Base-by-base conservation (phyloP, 2,888 invertebrate genomes). In the Drosophila phalerata region DNA sequence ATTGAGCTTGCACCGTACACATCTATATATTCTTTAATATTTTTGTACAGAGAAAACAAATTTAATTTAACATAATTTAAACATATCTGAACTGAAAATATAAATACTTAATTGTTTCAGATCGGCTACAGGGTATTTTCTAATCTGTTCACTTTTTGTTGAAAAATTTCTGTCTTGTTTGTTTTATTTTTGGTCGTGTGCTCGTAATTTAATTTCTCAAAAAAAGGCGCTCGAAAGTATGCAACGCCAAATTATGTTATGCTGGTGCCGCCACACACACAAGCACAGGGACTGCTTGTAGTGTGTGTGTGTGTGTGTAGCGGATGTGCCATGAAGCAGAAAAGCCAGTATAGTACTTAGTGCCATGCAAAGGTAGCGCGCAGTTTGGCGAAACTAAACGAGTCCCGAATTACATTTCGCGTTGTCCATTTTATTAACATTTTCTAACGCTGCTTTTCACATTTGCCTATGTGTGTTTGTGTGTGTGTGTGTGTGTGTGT, bases 221-320 rank as follows among this genome's bases (percentile, higher is more conserved):
- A 34, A 61, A 49, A 70, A 52, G 58, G 43, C 85, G 58, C 85
- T 77, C 55, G 55, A 83, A 88, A 88, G 87, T 82, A 82, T 86
- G 81, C 81, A 88, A 88, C 80, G 87, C 64, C 53, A 83, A 82
- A 82, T 82, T 86, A 86, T 82, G 84, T 69, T 82, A 52, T 83
- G 73, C 80, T 47, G 38, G 48, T 60, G 61, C 45, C 43, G 43
- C 43, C 30, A 30, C 32, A 48, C 22, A 22, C 22, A 53, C 42
- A 53, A n/a, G 43, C 37, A 22, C 43, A 47, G 15, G 6, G n/a
- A 13, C 32, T 49, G 19, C 3, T 32, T 5, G 15, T 17, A 15
- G n/a, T 30, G 40, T 19, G 58, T 28, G 30, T 63, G 30, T 32
- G 3, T n/a, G 49, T 49, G 19, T 49, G 13, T 19, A 19, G 57